Evolutionary conservation across 2,888 invertebrate genomes (phyloP).

Genomic region (Synanthedon formicaeformis): DNA sequence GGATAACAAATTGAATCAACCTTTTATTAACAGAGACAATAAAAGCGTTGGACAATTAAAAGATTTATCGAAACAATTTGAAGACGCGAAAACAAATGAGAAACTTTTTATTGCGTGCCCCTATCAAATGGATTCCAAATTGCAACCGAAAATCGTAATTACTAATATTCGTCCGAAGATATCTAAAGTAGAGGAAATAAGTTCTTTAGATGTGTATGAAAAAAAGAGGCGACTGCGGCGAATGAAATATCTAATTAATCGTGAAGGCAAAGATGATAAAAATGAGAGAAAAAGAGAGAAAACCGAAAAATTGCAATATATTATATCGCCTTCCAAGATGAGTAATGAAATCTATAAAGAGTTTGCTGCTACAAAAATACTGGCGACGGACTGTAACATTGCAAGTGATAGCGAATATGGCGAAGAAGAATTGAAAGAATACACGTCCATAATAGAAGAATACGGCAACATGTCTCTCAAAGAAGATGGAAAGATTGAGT

Average conservation of each 20-base stretch:
- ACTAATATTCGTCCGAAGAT: slow-evolving; percentile 42
- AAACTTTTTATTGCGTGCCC: slow-evolving; percentile 50
- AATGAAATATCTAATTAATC: slow-evolving; percentile 42
- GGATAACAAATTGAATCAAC: slow-evolving; percentile 33
- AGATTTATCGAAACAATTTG: slow-evolving; percentile 30
- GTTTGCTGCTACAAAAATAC: slow-evolving; percentile 32
- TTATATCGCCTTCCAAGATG: slow-evolving; percentile 55
- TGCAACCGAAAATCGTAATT: slow-evolving; percentile 51
- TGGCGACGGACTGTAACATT: slow-evolving; percentile 40
- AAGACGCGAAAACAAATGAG: slow-evolving; percentile 35
- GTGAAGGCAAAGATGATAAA: slow-evolving; percentile 22
- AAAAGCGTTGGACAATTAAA: slow-evolving; percentile 25
- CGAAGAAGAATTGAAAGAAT: slow-evolving; percentile 58
- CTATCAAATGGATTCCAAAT: slow-evolving; percentile 48
- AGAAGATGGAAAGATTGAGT: slow-evolving; percentile 64
- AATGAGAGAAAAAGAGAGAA: slow-evolving; percentile 33
- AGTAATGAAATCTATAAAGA: slow-evolving; percentile 51
- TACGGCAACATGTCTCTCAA: slow-evolving; percentile 44
- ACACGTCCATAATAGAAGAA: slow-evolving; percentile 65
- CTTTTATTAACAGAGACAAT: slow-evolving; percentile 28
- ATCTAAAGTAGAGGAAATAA: slow-evolving; percentile 41
- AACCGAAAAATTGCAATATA: slow-evolving; percentile 23
- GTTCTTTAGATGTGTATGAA: slow-evolving; percentile 67
- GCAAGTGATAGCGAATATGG: slow-evolving; percentile 64
- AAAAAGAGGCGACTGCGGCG: slow-evolving; percentile 58